Percentiles rank a stretch among this genome's conserved stretches.
Evolutionary conservation across 2,797 vertebrate species (phyloP).

Genomic region (Silurus aristotelis): DNA sequence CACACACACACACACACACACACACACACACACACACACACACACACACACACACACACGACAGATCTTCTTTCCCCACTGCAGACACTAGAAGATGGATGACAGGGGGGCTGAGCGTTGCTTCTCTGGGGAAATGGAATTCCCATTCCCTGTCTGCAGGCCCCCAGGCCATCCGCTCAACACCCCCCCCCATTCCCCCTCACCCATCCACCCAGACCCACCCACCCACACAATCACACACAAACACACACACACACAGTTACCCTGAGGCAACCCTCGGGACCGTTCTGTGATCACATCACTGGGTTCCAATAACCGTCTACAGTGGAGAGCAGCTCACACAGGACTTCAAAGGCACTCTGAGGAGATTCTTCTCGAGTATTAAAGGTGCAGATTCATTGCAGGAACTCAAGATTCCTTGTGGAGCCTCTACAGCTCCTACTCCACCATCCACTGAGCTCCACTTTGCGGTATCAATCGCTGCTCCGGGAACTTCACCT

Average conservation of each 20-base stretch:
- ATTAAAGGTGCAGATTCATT: not conserved
- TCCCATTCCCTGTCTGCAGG: slow-evolving; percentile 75
- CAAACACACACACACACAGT: not conserved
- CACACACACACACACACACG: slow-evolving; percentile 5
- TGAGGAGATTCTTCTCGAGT: not conserved
- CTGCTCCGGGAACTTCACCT: no score
- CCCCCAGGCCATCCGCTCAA: slow-evolving; percentile 50
- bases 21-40: slow-evolving; percentile 7
- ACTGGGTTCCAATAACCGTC: slow-evolving; percentile 13
- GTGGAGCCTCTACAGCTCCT: not conserved
- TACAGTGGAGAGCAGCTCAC: slow-evolving; percentile 20
- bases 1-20: not conserved
- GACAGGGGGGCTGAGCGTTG: slow-evolving; percentile 71
- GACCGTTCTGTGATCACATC: slow-evolving; percentile 30
- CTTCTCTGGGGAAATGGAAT: slow-evolving; percentile 77
- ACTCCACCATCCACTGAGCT: not conserved
- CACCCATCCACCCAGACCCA: no score
- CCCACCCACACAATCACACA: not conserved
- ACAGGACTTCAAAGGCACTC: slow-evolving; percentile 13
- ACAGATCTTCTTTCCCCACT: slow-evolving; percentile 59
- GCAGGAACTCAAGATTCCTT: not conserved
- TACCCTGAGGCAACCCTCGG: slow-evolving; percentile 21
- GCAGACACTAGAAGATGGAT: slow-evolving; percentile 74
- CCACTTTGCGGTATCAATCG: not conserved
- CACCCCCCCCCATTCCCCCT: slow-evolving; percentile 50